Evolutionary conservation across 2,888 invertebrate species (phyloP), one percentile per base, ranked within the genome.

Genomic region (Galerucella nymphaeae): DNA sequence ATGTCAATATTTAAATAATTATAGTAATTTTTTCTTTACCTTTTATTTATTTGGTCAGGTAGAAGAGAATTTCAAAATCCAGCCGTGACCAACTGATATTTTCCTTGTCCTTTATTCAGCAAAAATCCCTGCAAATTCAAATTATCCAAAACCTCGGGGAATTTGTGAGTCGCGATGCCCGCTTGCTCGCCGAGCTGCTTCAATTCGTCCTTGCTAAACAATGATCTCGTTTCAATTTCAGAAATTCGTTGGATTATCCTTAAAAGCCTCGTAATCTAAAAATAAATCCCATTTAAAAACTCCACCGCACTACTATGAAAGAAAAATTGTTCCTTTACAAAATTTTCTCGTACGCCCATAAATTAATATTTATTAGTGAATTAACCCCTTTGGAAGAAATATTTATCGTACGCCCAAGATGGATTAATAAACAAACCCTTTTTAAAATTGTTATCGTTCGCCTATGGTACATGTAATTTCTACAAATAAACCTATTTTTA

Each of bases 41-140:
- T n/a, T n/a, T n/a, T n/a, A n/a, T 3, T 30, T 30, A 5, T 30
- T 30, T 4, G 23, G 23, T 30, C 23, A 5, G 23, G 23, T 30
- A 30, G 23, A 30, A 30, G 23, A 30, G 5, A 30, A 23, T 16
- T 41, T 66, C 23, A 72, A 30, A 69, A 20, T 41, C 71, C 61
- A 18, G 77, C 78, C 65, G 73, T 76, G 30, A 78, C 70, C 48
- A 86, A 77, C 75, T 86, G 84, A 77, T 84, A 86, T 41, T 75
- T 82, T 74, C 82, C 80, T 14, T 77, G 76, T 23, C 93, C 94
- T 86, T 94, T 96, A 82, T 96, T 93, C 76, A 98, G 87, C 76
- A 98, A 88, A 87, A 92, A 94, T 11, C 97, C 96, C 85, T 96
- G 94, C 80, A 92, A 89, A 84, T 98, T 97, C 79, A 97, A 89